Percentiles rank a stretch among this genome's conserved stretches.
phyloP scores from a whole-genome alignment of 2,113 vertebrate genomes.

The Crotalus tigris region DNA sequence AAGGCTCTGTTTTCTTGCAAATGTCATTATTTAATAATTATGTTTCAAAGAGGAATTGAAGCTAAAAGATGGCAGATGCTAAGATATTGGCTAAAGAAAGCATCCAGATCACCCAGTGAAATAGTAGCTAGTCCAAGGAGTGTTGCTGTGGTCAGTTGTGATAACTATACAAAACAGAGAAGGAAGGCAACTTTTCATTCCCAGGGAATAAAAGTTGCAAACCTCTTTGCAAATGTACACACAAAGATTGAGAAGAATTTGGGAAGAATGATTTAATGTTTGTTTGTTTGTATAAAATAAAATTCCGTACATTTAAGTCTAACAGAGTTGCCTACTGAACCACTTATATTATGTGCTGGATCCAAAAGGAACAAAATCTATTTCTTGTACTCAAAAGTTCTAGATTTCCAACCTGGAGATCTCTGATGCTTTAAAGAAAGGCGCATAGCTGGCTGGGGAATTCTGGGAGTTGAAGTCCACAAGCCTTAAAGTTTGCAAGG shows the following conservation, averaged over 20 bases:
- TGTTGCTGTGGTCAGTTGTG: slow-evolving; percentile 43
- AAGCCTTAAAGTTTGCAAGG: not conserved
- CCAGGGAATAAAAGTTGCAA: not conserved
- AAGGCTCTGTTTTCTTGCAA: slow-evolving; percentile 62
- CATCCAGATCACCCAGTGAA: slow-evolving; percentile 52
- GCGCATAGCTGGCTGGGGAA: not conserved
- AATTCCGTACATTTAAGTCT: not conserved
- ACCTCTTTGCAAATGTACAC: not conserved
- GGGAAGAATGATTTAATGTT: not conserved
- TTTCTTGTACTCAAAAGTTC: not conserved
- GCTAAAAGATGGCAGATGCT: slow-evolving; percentile 54
- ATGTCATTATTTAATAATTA: slow-evolving; percentile 51
- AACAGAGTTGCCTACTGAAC: not conserved
- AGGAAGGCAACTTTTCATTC: not conserved
- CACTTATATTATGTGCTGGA: not conserved
- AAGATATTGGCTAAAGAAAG: slow-evolving; percentile 53
- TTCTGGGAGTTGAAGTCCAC: not conserved
- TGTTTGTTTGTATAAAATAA: not conserved
- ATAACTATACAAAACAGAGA: slow-evolving; percentile 41
- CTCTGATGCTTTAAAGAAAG: not conserved
- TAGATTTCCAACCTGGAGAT: not conserved
- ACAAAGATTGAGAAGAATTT: not conserved
- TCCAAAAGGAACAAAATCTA: not conserved
- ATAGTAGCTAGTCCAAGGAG: slow-evolving; percentile 41
- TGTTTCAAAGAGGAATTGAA: slow-evolving; percentile 54